Base-by-base conservation (phyloP, 2,888 invertebrate species). In the Azorinus chamasolen region DNA sequence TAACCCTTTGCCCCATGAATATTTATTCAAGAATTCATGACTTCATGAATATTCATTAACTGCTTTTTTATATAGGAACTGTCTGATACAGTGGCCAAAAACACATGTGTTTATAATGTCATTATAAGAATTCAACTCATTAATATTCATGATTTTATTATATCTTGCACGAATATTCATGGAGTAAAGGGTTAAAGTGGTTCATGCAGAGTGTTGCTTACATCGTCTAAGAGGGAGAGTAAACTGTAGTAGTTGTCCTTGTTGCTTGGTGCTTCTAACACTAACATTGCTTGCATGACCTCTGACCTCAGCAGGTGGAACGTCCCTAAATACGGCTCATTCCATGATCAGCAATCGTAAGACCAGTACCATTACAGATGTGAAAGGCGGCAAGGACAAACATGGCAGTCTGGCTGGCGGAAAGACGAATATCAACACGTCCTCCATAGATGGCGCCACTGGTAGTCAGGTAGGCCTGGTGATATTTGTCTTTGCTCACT, bases 331-430 rank as follows among this genome's bases (percentile, higher is more conserved):
- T 50, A 81, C 85, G 45, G 83, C 83, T 32, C 78, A 75, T 0
- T 85, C 89, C 37, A 77, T 90, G 71, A 84, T 88, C 41, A 88
- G 89, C 65, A 90, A 89, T 83, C 86, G 91, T 69, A 92, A 92
- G 84, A 90, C 89, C 22, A 91, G 90, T 85, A 89, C 90, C 27
- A 72, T 91, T 78, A 87, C 88, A 63, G 92, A 91, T 70, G 69
- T 84, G 51, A 91, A 91, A 70, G 86, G 85, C 20, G 84, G 83
- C 27, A 89, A 90, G 66, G 88, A 90, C 63, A 88, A 89, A 57
- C 88, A 88, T 59, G 80, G 83, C 39, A 86, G 86, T 62, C 83
- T 85, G 18, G 76, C 85, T 12, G 85, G 83, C 5, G 89, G 88
- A 1, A 89, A 87, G 48, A 87, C 87, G 2, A 85, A 75, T 2